Evolutionary conservation across 1,140 invertebrate genomes (phyloP).

Genomic region (Pseudachorutes palmiensis): DNA sequence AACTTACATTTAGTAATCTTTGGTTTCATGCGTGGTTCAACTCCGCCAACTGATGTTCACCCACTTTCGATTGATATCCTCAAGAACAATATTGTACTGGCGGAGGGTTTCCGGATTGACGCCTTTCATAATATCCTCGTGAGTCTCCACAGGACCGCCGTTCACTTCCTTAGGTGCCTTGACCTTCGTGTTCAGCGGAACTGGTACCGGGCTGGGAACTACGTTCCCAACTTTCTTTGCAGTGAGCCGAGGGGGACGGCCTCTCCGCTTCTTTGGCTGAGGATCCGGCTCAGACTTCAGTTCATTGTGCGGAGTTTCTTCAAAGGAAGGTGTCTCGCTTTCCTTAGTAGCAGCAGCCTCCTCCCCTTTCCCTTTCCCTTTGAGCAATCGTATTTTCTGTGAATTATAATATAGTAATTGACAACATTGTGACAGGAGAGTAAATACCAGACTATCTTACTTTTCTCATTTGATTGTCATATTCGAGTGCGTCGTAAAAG

Average conservation of each 20-base stretch:
- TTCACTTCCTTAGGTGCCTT: background rate
- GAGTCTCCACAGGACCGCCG: background rate
- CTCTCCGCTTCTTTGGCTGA: background rate
- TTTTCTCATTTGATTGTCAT: slow-evolving; percentile 60
- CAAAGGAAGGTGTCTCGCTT: background rate
- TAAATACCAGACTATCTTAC: no score
- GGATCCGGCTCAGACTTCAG: background rate
- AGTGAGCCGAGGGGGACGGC: background rate
- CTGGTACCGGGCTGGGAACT: background rate
- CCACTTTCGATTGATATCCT: slow-evolving; percentile 44
- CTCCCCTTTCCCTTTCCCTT: background rate
- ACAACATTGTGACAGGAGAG: no score
- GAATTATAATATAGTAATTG: no score
- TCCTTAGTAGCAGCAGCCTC: background rate
- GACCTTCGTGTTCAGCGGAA: background rate
- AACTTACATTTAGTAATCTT: no score
- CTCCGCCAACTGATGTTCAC: slow-evolving; percentile 15
- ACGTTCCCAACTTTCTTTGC: background rate
- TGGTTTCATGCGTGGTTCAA: background rate
- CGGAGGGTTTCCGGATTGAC: slow-evolving; percentile 42
- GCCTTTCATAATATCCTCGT: slow-evolving; percentile 42
- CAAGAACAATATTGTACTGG: slow-evolving; percentile 43
- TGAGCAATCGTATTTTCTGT: background rate
- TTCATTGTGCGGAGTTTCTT: background rate
- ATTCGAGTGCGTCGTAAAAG: slow-evolving; percentile 72